Conservation (phyloP, 2,113 vertebrate species). For the Cepphus grylle region DNA sequence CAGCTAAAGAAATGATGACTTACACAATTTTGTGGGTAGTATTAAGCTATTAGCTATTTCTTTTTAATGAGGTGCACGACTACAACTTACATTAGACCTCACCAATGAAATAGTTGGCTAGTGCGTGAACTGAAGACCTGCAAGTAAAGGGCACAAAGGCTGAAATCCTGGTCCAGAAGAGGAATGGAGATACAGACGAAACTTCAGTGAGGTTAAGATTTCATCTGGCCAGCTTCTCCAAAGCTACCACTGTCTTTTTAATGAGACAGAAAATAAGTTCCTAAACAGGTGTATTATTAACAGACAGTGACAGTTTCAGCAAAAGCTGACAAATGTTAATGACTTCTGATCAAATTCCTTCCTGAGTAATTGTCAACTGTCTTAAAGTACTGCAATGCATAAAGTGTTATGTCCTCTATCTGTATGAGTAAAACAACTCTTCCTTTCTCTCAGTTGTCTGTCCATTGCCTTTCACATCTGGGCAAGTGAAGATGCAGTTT, state of each 20-base stretch:
- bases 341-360: neutral
- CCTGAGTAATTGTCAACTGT: neutral
- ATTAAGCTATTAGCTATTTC: neutral
- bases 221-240: neutral
- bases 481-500: neutral
- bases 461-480: neutral
- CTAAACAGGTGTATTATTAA: neutral
- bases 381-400: neutral
- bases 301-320: neutral
- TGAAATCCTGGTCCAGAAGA: neutral
- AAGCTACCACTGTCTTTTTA: neutral
- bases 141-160: neutral
- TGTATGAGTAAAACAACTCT: neutral
- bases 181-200: neutral
- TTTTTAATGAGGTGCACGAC: neutral
- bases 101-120: neutral
- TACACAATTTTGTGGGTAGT: neutral
- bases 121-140: neutral
- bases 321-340: neutral
- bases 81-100: neutral
- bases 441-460: neutral
- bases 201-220: neutral
- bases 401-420: neutral
- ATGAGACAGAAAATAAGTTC: neutral
- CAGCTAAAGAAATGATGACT: neutral